These are phyloP conservation scores for Sipha flava DNA, from an alignment of 1,140 invertebrate species.

Conservation along the genomic window DNA sequence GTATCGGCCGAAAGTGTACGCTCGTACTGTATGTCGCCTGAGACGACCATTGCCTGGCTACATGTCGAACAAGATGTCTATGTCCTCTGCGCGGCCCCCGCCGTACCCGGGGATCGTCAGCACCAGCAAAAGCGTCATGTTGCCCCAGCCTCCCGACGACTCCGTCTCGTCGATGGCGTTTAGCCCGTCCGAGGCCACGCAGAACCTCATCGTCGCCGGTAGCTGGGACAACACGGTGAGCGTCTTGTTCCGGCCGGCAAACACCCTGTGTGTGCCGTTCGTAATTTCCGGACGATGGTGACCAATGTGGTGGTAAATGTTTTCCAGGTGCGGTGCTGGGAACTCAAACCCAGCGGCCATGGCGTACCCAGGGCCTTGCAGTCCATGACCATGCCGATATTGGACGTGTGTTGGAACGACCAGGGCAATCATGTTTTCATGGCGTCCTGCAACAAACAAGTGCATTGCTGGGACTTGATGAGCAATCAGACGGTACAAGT, in stretches of 20 bases:
- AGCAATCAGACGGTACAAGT: conserved; percentile 92
- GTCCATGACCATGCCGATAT: conserved; percentile 82
- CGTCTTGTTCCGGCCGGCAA: no score
- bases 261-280: no score
- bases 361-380: conserved; percentile 97
- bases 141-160: conserved; percentile 89
- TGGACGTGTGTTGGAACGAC: conserved; percentile 95
- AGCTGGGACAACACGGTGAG: conserved; percentile 94
- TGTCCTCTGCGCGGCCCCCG: no score
- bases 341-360: conserved; percentile 85
- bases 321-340: conserved; percentile 81
- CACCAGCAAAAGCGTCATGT: conserved; percentile 75
- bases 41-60: no score
- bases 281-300: no score
- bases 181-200: conserved; percentile 73
- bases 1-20: no score
- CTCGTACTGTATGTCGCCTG: no score
- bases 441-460: conserved; percentile 95
- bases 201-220: conserved; percentile 89
- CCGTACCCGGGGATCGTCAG: conserved; percentile 37
- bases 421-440: conserved; percentile 95
- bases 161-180: conserved; percentile 89
- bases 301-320: no score
- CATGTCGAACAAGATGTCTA: no score
- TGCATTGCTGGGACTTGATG: conserved; percentile 95